phyloP scores from a whole-genome alignment of 2,113 vertebrate species.

The Grammomys surdaster region DNA sequence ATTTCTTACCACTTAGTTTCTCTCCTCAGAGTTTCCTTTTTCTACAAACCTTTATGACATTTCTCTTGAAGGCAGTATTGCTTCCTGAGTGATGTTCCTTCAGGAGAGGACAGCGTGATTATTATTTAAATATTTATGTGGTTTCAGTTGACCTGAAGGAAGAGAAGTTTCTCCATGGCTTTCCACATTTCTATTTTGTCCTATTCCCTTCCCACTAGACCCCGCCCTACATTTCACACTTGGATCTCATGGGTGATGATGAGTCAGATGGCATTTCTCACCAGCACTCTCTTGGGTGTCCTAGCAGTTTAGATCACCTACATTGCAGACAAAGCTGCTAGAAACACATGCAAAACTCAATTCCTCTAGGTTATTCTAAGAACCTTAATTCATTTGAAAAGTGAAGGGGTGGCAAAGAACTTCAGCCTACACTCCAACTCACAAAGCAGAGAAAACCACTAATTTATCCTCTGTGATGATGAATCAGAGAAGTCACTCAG shows the following conservation, averaged over 20 bases:
- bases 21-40: constrained; percentile 7
- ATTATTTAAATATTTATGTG: constrained; percentile 59
- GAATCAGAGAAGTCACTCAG: constrained; percentile 54
- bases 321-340: constrained; percentile 74
- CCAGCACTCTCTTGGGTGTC: constrained; percentile 40
- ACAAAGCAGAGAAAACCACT: constrained; percentile 62
- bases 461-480: constrained; percentile 50
- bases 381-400: constrained; percentile 69
- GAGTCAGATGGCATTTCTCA: constrained; percentile 60
- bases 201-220: background rate
- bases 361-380: constrained; percentile 76
- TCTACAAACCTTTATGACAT: background rate
- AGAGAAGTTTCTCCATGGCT: constrained; percentile 9
- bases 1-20: background rate
- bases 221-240: constrained; percentile 16
- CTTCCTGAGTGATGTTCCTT: constrained; percentile 58
- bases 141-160: background rate
- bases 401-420: constrained; percentile 62
- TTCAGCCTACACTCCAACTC: constrained; percentile 64
- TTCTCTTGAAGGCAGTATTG: background rate
- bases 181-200: constrained; percentile 5
- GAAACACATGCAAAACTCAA: constrained; percentile 74
- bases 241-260: constrained; percentile 37
- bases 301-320: constrained; percentile 77
- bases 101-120: background rate